These are phyloP conservation scores for Tholera decimalis DNA, from an alignment of 2,888 invertebrate species.

Conservation along the genomic window DNA sequence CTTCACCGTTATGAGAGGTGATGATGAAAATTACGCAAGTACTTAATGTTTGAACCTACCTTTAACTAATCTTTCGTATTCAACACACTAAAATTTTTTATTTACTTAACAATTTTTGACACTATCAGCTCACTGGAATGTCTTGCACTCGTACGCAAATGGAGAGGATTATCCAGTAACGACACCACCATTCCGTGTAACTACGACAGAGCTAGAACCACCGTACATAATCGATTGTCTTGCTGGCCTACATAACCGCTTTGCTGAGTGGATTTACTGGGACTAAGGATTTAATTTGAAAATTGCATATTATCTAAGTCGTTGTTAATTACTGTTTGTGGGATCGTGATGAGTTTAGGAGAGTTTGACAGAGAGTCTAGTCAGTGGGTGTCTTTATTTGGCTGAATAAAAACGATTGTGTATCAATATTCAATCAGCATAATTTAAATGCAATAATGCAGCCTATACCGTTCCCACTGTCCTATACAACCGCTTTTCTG, in stretches of 20 bases:
- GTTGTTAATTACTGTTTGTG: slow-evolving; percentile 11
- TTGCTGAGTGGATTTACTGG: slow-evolving; percentile 44
- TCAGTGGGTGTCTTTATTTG: no score
- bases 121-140: slow-evolving; percentile 26
- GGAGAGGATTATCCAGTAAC: slow-evolving; percentile 82
- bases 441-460: no score
- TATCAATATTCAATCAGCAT: no score
- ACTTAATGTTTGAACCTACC: no score
- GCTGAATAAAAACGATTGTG: not conserved
- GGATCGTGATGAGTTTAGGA: not conserved
- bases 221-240: slow-evolving; percentile 75
- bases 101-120: slow-evolving; percentile 31
- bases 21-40: no score
- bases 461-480: no score
- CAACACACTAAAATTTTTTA: no score
- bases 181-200: slow-evolving; percentile 81
- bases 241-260: slow-evolving; percentile 58
- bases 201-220: slow-evolving; percentile 59
- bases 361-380: no score
- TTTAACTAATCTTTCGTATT: no score
- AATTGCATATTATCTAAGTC: slow-evolving; percentile 23
- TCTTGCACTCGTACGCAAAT: slow-evolving; percentile 77
- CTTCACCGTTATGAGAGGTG: no score
- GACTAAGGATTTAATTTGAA: slow-evolving; percentile 39
- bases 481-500: slow-evolving; percentile 55